Evolutionary conservation across 2,113 vertebrate genomes (phyloP).

Genomic region (Archocentrus centrarchus): DNA sequence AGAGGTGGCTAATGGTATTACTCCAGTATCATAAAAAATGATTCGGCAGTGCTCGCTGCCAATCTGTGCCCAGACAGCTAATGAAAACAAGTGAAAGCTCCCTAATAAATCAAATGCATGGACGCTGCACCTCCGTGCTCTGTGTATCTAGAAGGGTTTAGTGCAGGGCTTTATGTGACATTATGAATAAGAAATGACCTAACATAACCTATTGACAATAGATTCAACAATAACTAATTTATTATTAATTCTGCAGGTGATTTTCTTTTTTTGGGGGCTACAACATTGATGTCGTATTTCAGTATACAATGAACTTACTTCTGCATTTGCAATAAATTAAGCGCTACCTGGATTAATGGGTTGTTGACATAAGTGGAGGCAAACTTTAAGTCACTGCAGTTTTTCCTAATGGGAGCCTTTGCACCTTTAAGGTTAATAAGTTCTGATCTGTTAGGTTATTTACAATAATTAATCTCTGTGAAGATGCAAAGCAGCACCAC

Average conservation of each 20-base stretch:
- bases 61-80: not conserved
- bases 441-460: slow-evolving; percentile 31
- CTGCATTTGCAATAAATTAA: not conserved
- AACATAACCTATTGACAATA: not conserved
- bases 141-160: not conserved
- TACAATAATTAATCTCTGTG: slow-evolving; percentile 8
- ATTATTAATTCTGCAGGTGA: not conserved
- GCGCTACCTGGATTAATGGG: not conserved
- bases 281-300: not conserved
- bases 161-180: not conserved
- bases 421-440: slow-evolving; percentile 36
- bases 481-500: slow-evolving; percentile 28
- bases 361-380: not conserved
- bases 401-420: not conserved
- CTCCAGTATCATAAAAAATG: not conserved
- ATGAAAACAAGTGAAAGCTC: slow-evolving; percentile 44
- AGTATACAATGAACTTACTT: not conserved
- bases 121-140: not conserved
- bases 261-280: not conserved
- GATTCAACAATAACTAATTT: not conserved
- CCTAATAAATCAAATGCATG: not conserved
- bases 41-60: slow-evolving; percentile 37
- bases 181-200: not conserved
- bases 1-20: not conserved
- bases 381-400: slow-evolving; percentile 21